phyloP scores from a whole-genome alignment of 2,113 vertebrate species.

The Pipra filicauda region DNA sequence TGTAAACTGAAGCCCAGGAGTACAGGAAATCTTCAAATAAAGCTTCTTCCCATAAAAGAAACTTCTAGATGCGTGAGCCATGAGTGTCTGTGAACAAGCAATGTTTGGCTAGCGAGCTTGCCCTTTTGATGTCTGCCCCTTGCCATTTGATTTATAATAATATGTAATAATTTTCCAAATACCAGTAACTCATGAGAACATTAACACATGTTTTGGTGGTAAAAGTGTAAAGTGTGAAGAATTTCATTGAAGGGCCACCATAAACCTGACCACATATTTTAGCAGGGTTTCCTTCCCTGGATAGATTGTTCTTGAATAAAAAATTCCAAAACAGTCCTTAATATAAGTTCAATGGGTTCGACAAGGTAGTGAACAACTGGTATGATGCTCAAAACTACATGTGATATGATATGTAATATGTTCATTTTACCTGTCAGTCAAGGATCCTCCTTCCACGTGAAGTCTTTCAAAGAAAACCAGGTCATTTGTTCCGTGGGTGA shows the following conservation, averaged over 20 bases:
- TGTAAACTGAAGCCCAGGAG: neutral
- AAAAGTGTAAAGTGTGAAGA: neutral
- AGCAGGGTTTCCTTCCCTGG: neutral
- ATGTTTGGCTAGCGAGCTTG: neutral
- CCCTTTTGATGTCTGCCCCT: neutral
- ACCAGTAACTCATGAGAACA: neutral
- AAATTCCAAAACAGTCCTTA: neutral
- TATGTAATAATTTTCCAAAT: neutral
- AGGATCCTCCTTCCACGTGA: neutral
- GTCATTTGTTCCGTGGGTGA: neutral
- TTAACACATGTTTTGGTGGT: neutral
- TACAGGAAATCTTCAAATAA: slow-evolving; percentile 11
- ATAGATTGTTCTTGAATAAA: neutral
- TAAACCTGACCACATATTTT: neutral
- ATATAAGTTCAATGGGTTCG: neutral
- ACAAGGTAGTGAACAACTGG: neutral
- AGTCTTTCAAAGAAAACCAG: slow-evolving; percentile 8
- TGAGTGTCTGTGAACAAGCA: neutral
- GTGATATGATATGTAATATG: neutral
- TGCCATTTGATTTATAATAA: neutral
- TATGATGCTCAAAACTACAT: neutral
- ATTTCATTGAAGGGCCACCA: neutral
- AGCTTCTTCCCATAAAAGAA: neutral
- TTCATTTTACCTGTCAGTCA: neutral
- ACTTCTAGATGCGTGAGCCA: neutral